Evolutionary conservation across 1,140 invertebrate species (phyloP), one percentile per base, ranked within the genome.

Genomic region (Cotesia vestalis): DNA sequence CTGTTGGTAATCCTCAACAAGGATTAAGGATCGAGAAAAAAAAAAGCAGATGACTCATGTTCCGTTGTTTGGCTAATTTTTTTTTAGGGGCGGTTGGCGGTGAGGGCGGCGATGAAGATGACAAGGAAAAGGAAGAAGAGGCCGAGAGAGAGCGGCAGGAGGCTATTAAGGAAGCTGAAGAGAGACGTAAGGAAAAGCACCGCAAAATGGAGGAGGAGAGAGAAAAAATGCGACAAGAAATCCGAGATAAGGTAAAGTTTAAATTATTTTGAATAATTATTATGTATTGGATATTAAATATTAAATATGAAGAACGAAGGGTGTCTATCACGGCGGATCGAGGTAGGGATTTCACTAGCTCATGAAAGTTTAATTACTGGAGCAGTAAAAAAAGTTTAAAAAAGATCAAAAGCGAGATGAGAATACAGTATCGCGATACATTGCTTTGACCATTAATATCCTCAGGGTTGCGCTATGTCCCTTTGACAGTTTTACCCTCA

Each of bases 181-280:
- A 98, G 77, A 90, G 95, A 80, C 90, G 96, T 81, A 97, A 97
- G 89, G 96, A 98, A 87, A 98, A 98, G 84, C 96, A 98, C 87
- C 91, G 96, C 79, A 98, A 98, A 89, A 98, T 98, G 96, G 97
- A 99, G 86, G 96, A 96, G 79, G 97, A 99, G 86, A 89, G 97
- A 77, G 97, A 99, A 88, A 96, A 96, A 87, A 98, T 99, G 95
- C 90, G 97, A 83, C 96, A 98, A 87, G 95, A 96, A 86, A 99
- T 99, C 86, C 92, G 97, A 88, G 96, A 98, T 88, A 99, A 98
- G 93, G 96, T 98, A 83, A 86, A 88, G 76, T 71, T 76, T 35
- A 36, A 38, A 17, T 53, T 36, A 8, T 34, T 35, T 27, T 27
- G 27, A 27, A 27, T 27, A 27, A 27, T 27, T 27, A 27, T 27